Conservation (phyloP, 2,888 invertebrate genomes). For the Pristionchus fissidentatus region DNA sequence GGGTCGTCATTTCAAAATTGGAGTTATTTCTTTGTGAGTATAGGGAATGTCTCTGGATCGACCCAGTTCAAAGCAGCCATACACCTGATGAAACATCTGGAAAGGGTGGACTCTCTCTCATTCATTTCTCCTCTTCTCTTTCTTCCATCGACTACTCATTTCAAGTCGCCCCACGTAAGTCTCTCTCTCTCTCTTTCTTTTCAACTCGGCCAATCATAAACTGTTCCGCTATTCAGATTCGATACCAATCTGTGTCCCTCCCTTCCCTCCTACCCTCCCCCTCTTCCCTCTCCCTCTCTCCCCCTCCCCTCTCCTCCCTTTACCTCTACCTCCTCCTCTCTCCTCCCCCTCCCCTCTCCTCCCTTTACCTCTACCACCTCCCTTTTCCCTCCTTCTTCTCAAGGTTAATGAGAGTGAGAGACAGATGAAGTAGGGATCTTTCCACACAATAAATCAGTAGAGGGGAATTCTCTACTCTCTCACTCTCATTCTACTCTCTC, state of each 20-base stretch:
- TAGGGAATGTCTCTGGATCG: no score
- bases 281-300: constrained; percentile 35
- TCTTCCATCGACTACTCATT: neutral
- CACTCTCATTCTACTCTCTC: constrained; percentile 32
- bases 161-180: neutral
- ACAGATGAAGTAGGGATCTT: constrained; percentile 28
- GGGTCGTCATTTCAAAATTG: no score
- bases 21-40: no score
- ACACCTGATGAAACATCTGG: constrained; percentile 30
- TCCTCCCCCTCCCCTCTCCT: constrained; percentile 45
- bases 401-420: constrained; percentile 43
- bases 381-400: constrained; percentile 45
- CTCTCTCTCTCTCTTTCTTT: neutral
- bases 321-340: constrained; percentile 43
- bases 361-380: constrained; percentile 44
- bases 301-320: constrained; percentile 49
- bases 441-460: constrained; percentile 36
- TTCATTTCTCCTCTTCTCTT: neutral
- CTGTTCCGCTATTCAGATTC: neutral
- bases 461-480: constrained; percentile 48
- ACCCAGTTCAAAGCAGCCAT: constrained; percentile 19
- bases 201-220: no score
- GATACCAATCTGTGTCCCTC: constrained; percentile 37
- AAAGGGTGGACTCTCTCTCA: constrained; percentile 4
- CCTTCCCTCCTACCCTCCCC: neutral